Evolutionary conservation across 2,888 invertebrate species (phyloP), one percentile per base, ranked within the genome.

Genomic region (Cetonia aurata): DNA sequence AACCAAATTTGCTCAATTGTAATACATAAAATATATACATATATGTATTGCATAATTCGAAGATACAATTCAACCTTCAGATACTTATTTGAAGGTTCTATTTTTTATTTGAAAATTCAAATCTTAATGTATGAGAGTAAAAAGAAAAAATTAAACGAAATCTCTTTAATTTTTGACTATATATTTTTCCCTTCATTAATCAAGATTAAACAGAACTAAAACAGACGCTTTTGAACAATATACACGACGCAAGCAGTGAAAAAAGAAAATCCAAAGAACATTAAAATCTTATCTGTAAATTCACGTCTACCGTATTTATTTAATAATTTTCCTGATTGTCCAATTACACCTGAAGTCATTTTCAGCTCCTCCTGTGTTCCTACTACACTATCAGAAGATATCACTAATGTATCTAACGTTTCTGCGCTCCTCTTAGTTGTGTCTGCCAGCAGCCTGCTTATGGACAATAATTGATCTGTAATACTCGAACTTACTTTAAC

Each of bases 251-350:
- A 96, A 12, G 94, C 94, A 76, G 96, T 86, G 83, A 96, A 96
- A 85, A 97, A 94, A 3, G 91, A 88, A 83, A 96, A 93, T 71
- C 96, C 95, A 80, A 96, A 91, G 77, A 93, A 90, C 81, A 96
- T 89, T 8, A 99, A 88, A 70, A 97, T 90, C 87, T 97, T 98
- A 82, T 99, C 98, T 0, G 98, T 99, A 75, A 96, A 92, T 86
- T 99, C 98, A 44, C 98, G 88, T 67, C 98, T 87, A 2, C 96
- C 96, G 82, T 98, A 98, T 85, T 98, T 99, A 69, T 95, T 95
- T 53, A 99, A 86, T 8, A 99, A 86, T 83, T 96, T 96, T 75
- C 95, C 93, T 0, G 97, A 96, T 80, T 95, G 96, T 31, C 92
- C 88, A 77, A 98, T 96, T 25, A 93, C 92, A 73, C 95, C 93